Evolutionary conservation across 2,113 vertebrate genomes (phyloP).

Genomic region (Nycticryphes semicollaris): DNA sequence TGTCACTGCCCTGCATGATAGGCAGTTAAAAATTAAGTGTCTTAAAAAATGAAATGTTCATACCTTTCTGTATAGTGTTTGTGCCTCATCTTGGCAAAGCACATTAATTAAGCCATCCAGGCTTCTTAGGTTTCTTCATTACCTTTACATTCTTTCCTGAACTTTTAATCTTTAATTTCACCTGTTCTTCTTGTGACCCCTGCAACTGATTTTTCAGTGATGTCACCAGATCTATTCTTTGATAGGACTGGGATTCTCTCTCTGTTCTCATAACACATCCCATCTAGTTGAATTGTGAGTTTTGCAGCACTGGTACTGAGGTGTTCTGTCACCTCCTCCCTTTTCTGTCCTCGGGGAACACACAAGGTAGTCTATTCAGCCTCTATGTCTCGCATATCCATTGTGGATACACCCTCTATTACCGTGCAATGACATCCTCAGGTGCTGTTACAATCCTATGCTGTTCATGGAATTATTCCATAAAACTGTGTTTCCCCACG

Average conservation of each 20-base stretch:
- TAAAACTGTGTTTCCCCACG: not conserved
- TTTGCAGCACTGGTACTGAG: not conserved
- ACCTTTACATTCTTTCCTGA: not conserved
- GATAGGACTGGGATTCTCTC: not conserved
- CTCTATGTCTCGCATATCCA: not conserved
- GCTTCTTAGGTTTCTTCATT: not conserved
- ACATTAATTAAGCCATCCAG: not conserved
- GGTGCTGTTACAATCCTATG: not conserved
- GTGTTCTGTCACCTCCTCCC: not conserved
- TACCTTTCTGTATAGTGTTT: not conserved
- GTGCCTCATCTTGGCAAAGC: not conserved
- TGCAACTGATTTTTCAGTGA: not conserved
- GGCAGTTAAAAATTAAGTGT: not conserved
- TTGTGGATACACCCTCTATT: not conserved
- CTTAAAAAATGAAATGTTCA: not conserved
- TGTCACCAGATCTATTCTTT: not conserved
- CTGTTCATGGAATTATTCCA: not conserved
- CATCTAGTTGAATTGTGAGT: not conserved
- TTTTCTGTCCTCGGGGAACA: not conserved
- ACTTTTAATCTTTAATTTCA: not conserved
- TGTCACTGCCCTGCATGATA: accelerated
- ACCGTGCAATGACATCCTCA: not conserved
- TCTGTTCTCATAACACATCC: not conserved
- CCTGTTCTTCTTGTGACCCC: not conserved
- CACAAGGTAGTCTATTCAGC: not conserved